Evolutionary conservation across 1,140 invertebrate species (phyloP), one percentile per base, ranked within the genome.

Genomic region (Brachystomella parvula): DNA sequence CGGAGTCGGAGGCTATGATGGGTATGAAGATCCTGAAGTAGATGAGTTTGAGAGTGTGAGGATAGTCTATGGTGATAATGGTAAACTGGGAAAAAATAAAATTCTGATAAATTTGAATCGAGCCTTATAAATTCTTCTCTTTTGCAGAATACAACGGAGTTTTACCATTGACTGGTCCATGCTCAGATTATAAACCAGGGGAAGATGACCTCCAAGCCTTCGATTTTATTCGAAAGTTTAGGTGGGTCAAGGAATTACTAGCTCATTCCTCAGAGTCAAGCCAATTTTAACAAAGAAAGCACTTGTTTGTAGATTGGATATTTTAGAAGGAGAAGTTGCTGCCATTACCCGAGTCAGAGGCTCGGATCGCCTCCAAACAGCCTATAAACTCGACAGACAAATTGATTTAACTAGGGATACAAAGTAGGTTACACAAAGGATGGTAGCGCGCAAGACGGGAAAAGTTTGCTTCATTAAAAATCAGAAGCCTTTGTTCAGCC

Each of bases 201-300:
- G 86, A 89, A 73, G 85, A 88, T 66, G 88, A 89, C 77, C 80
- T 89, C 19, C 85, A 88, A 72, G 85, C 84, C 0, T 87, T 88
- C 71, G 89, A 92, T 76, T 84, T 92, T 33, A 89, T 92, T 63
- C 82, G 86, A 33, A 84, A 86, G 67, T 89, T 87, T 75, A 79
- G 71, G 71, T 70, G 31, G 24, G 35, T 24, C n/a, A 29, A 17
- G n/a, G 29, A 49, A 47, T 6, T 21, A 26, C 28, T 2, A 2
- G 0, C 58, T 33, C 2, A 0, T 0, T 12, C 2, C 9, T 44
- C 2, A 61, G 26, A 32, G 2, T 32, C 12, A 33, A 63, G 12
- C 2, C 9, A 35, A 28, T 17, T 63, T 63, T 24, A 9, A 12
- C 6, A 61, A 31, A 39, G 12, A 29, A 31, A 9, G 17, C 15